Evolutionary conservation across 2,888 invertebrate species (phyloP).

Genomic region (Seira sanloemensis): DNA sequence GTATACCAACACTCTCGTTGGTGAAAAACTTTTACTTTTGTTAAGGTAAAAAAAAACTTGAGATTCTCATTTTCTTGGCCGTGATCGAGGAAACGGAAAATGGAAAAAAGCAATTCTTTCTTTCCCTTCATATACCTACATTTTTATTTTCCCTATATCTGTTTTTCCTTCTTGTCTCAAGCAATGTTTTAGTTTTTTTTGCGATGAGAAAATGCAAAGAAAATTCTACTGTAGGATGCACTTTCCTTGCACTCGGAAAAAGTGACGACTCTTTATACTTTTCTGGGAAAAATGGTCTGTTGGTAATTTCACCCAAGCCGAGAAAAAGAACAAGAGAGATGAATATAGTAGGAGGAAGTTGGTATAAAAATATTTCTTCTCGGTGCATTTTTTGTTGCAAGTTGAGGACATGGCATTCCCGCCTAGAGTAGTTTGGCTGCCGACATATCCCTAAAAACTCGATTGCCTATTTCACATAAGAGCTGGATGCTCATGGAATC

Average conservation of each 20-base stretch:
- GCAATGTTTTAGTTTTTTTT: too few species aligned
- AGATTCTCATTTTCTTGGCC: too few species aligned
- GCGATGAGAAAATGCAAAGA: background rate
- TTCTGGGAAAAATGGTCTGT: slow-evolving; percentile 5
- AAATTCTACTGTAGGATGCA: background rate
- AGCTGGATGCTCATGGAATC: too few species aligned
- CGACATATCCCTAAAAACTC: too few species aligned
- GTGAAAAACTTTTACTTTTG: background rate
- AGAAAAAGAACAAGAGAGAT: slow-evolving; percentile 15
- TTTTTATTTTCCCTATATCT: background rate
- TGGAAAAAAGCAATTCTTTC: background rate
- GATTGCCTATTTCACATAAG: too few species aligned
- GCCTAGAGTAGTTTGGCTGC: background rate
- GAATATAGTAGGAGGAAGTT: background rate
- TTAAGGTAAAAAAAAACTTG: background rate
- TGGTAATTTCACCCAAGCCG: background rate
- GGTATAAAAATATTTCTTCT: background rate
- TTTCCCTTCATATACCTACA: background rate
- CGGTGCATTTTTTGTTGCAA: background rate
- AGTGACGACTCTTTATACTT: background rate
- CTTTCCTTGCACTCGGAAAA: background rate
- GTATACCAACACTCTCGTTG: background rate
- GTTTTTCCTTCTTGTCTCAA: slow-evolving; percentile 5
- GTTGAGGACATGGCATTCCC: background rate
- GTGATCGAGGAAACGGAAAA: background rate